These are phyloP conservation scores for Planiliza haematocheilus DNA, from an alignment of 2,113 vertebrate genomes.

Conservation along the genomic window DNA sequence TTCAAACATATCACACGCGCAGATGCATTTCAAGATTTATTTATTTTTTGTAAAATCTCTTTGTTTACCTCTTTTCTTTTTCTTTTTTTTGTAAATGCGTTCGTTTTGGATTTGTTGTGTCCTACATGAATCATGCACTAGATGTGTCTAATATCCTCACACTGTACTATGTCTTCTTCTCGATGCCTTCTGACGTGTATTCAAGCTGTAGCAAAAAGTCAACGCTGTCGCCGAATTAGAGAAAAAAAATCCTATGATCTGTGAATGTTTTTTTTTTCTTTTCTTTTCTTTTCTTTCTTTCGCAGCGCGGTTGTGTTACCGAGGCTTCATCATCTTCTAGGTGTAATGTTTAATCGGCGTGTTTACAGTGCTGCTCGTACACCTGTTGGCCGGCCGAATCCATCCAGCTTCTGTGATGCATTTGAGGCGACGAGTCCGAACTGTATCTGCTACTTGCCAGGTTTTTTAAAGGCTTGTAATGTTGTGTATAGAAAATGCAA, in stretches of 20 bases:
- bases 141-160: slow-evolving; percentile 49
- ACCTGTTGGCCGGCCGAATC: slow-evolving; percentile 41
- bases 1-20: slow-evolving; percentile 62
- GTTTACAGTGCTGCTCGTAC: slow-evolving; percentile 54
- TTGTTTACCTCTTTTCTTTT: slow-evolving; percentile 41
- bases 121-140: slow-evolving; percentile 35
- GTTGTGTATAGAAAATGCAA: slow-evolving; percentile 65
- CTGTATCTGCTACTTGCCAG: slow-evolving; percentile 59
- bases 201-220: slow-evolving; percentile 61
- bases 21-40: slow-evolving; percentile 29
- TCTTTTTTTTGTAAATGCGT: background rate
- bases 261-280: background rate
- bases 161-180: slow-evolving; percentile 45
- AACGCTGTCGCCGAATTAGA: slow-evolving; percentile 43
- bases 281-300: slow-evolving; percentile 20
- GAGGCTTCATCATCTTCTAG: slow-evolving; percentile 31
- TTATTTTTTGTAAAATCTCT: background rate
- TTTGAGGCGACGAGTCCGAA: slow-evolving; percentile 50
- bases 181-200: slow-evolving; percentile 71
- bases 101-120: slow-evolving; percentile 44
- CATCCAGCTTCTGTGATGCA: slow-evolving; percentile 57
- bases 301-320: slow-evolving; percentile 20
- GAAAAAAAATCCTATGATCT: background rate
- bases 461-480: slow-evolving; percentile 58
- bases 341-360: slow-evolving; percentile 36